Conservation (phyloP, 1,140 invertebrate species). For the Orchesella cincta region DNA sequence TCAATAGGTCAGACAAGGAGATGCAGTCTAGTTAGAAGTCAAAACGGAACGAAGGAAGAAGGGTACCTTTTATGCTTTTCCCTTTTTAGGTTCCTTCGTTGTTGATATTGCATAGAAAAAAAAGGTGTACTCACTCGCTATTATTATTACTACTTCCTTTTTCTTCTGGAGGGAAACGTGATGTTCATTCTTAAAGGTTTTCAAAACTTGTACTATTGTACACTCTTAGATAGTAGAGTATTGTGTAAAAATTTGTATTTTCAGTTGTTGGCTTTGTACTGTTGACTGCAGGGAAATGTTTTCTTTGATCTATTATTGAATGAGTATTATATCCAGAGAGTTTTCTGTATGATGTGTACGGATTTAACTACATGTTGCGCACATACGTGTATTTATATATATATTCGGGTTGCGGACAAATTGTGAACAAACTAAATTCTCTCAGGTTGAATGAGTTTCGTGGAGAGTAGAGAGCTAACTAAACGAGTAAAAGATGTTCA, state of each 20-base stretch:
- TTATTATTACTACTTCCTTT: conserved; percentile 14
- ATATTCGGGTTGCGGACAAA: too few relatives aligned
- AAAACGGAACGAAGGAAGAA: too few relatives aligned
- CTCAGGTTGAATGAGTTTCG: conserved; percentile 7
- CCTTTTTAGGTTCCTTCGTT: conserved; percentile 2
- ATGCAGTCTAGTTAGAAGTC: not conserved
- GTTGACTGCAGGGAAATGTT: not conserved
- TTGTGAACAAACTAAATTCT: too few relatives aligned
- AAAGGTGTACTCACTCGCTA: conserved; percentile 8
- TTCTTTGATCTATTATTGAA: conserved; percentile 12
- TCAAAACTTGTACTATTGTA: conserved; percentile 2
- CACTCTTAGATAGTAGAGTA: not conserved
- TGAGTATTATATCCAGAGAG: not conserved
- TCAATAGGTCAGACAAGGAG: not conserved
- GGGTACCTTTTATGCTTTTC: conserved; percentile 4
- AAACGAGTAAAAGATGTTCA: conserved; percentile 15
- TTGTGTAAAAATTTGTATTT: conserved; percentile 16
- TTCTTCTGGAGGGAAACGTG: conserved; percentile 18
- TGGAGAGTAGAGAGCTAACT: not conserved
- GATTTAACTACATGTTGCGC: too few relatives aligned
- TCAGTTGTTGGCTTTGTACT: conserved; percentile 17
- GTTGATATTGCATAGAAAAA: not conserved
- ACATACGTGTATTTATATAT: too few relatives aligned
- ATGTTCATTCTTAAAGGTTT: not conserved
- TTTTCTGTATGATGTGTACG: too few relatives aligned